These are phyloP conservation scores for Agriotes lineatus DNA, from an alignment of 2,888 invertebrate species.

Conservation along the genomic window DNA sequence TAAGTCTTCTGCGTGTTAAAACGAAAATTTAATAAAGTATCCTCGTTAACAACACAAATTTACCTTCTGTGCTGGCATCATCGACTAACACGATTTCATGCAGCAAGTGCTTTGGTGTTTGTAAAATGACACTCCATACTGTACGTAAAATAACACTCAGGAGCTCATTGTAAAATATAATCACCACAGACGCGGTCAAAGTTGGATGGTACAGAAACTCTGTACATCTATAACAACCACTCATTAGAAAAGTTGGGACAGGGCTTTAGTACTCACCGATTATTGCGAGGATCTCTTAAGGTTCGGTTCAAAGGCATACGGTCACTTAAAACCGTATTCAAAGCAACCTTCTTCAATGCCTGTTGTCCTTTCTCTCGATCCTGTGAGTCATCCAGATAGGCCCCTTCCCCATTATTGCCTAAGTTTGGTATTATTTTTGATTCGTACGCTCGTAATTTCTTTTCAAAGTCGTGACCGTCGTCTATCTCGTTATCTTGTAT, in stretches of 20 bases:
- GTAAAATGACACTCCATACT: conserved; percentile 89
- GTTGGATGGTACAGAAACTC: conserved; percentile 73
- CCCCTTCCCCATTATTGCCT: conserved; percentile 80
- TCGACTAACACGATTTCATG: conserved; percentile 96
- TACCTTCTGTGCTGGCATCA: conserved; percentile 86
- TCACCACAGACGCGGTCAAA: conserved; percentile 76
- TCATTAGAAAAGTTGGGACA: background rate
- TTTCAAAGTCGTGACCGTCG: conserved; percentile 25
- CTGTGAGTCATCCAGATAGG: conserved; percentile 75
- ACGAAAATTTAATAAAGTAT: conserved; percentile 15
- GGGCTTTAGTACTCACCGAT: conserved; percentile 63
- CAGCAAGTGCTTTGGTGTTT: conserved; percentile 77
- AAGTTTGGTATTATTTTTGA: conserved; percentile 75
- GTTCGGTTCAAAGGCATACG: conserved; percentile 87
- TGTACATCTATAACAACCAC: conserved; percentile 69
- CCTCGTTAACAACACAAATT: conserved; percentile 39
- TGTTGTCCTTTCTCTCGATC: conserved; percentile 77
- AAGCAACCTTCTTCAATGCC: conserved; percentile 84
- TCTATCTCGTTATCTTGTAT: background rate
- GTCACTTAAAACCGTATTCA: conserved; percentile 91
- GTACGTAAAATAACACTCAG: conserved; percentile 83
- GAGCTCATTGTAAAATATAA: conserved; percentile 84
- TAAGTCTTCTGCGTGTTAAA: conserved; percentile 71
- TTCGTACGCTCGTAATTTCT: conserved; percentile 66
- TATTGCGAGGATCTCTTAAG: conserved; percentile 74